A percentile compares a stretch with the other conserved stretches of the same genome.
Conservation (phyloP, 2,888 invertebrate genomes). For the Ptychoptera albimana region DNA sequence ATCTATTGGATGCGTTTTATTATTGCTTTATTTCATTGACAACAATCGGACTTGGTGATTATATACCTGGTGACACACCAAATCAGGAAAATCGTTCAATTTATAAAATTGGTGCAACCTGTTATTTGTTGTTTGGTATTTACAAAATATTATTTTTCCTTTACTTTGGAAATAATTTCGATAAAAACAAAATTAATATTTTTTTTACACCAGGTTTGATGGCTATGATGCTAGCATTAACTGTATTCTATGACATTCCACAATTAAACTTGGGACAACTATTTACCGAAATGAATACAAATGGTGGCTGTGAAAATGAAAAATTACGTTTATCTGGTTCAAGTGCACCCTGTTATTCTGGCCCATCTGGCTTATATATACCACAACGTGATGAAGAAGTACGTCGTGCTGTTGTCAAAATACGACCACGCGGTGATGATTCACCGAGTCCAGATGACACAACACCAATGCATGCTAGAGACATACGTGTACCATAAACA, state of each 20-base stretch:
- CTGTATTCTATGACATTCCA: conserved; percentile 78
- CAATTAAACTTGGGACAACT: conserved; percentile 69
- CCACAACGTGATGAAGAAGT: conserved; percentile 36
- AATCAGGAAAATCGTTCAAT: conserved; percentile 59
- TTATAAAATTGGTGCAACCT: conserved; percentile 68
- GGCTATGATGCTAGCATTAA: conserved; percentile 68
- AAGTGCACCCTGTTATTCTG: conserved; percentile 26
- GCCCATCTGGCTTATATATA: conserved; percentile 29
- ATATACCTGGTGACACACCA: conserved; percentile 61
- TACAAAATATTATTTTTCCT: neutral
- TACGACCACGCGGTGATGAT: conserved; percentile 46
- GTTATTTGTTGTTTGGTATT: conserved; percentile 34
- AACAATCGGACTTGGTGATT: conserved; percentile 79
- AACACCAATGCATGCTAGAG: conserved; percentile 42
- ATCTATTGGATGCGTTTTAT: conserved; percentile 73
- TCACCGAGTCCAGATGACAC: conserved; percentile 57
- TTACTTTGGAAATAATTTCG: too few species aligned
- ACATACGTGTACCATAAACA: conserved; percentile 36
- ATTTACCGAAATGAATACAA: conserved; percentile 41
- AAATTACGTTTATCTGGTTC: conserved; percentile 45
- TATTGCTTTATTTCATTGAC: conserved; percentile 85
- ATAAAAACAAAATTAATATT: conserved; percentile 1
- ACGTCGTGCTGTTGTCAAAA: conserved; percentile 44
- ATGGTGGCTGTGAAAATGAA: conserved; percentile 43
- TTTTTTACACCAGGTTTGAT: conserved; percentile 47